Evolutionary conservation across 1,140 invertebrate species (phyloP).

Genomic region (Solenopsis fugax): DNA sequence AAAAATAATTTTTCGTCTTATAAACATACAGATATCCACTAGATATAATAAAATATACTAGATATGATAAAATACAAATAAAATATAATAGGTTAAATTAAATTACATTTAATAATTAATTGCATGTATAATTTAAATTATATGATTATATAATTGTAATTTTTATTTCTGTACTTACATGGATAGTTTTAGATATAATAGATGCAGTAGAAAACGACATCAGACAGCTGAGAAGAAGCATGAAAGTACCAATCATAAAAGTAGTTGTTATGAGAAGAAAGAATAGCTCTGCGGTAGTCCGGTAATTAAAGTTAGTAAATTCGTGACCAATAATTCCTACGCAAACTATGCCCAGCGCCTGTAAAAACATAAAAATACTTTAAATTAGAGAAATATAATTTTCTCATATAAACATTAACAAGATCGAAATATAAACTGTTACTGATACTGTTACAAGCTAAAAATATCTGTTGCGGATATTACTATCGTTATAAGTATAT

Average conservation of each 20-base stretch:
- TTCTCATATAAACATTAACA: not conserved
- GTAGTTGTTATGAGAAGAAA: conserved; percentile 91
- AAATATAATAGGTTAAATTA: not conserved
- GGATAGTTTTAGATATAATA: conserved; percentile 93
- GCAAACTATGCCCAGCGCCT: conserved; percentile 91
- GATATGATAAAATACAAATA: too few species aligned
- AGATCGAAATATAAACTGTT: not conserved
- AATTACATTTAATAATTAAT: not conserved
- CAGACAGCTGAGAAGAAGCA: conserved; percentile 91
- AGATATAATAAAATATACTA: not conserved
- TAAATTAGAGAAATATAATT: not conserved
- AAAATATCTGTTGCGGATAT: not conserved
- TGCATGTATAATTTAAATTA: not conserved
- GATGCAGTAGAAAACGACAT: conserved; percentile 92
- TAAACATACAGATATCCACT: not conserved
- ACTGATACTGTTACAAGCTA: not conserved
- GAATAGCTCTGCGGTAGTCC: conserved; percentile 88
- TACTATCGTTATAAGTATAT: not conserved
- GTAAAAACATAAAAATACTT: conserved; percentile 46
- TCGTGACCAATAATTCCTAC: conserved; percentile 90
- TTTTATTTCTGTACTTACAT: conserved; percentile 89
- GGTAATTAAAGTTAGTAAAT: conserved; percentile 81
- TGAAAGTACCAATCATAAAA: conserved; percentile 92
- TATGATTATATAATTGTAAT: not conserved
- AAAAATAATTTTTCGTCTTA: not conserved